phyloP scores from a whole-genome alignment of 1,140 invertebrate species.

The Tetranychus urticae region DNA sequence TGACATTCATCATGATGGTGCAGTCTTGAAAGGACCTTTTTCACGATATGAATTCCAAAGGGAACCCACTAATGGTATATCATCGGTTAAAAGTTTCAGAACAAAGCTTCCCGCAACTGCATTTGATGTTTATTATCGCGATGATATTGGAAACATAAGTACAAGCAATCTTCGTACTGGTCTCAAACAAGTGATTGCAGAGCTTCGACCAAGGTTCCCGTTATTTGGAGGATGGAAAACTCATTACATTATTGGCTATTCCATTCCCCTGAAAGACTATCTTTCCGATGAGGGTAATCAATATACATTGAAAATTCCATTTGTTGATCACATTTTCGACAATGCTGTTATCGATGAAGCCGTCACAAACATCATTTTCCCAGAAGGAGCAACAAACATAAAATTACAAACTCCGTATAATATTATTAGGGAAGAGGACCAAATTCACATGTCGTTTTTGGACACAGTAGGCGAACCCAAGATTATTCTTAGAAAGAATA shows the following conservation, averaged over 20 bases:
- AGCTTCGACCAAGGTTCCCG: slow-evolving; percentile 81
- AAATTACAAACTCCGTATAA: slow-evolving; percentile 57
- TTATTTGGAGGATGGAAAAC: slow-evolving; percentile 98
- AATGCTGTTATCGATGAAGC: slow-evolving; percentile 83
- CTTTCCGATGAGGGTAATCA: slow-evolving; percentile 44
- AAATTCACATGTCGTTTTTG: slow-evolving; percentile 71
- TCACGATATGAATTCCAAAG: slow-evolving; percentile 84
- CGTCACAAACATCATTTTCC: slow-evolving; percentile 72
- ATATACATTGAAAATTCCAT: slow-evolving; percentile 67
- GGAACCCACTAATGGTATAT: slow-evolving; percentile 51
- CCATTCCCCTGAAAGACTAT: slow-evolving; percentile 89
- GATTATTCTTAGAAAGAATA: slow-evolving; percentile 54
- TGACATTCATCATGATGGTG: slow-evolving; percentile 73
- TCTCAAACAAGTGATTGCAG: slow-evolving; percentile 78
- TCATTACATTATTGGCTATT: slow-evolving; percentile 87
- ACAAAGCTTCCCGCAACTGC: slow-evolving; percentile 73
- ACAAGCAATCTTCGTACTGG: slow-evolving; percentile 71
- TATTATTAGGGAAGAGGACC: slow-evolving; percentile 43
- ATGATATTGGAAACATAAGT: slow-evolving; percentile 98
- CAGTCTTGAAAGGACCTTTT: slow-evolving; percentile 77
- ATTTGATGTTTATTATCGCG: slow-evolving; percentile 74
- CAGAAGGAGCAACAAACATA: slow-evolving; percentile 62
- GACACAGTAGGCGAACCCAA: slow-evolving; percentile 81
- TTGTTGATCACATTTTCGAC: slow-evolving; percentile 87
- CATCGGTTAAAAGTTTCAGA: slow-evolving; percentile 75